A percentile compares a stretch with the other conserved stretches of the same genome.
Evolutionary conservation across 2,113 vertebrate species (phyloP).

Genomic region (Prochilodus magdalenae): DNA sequence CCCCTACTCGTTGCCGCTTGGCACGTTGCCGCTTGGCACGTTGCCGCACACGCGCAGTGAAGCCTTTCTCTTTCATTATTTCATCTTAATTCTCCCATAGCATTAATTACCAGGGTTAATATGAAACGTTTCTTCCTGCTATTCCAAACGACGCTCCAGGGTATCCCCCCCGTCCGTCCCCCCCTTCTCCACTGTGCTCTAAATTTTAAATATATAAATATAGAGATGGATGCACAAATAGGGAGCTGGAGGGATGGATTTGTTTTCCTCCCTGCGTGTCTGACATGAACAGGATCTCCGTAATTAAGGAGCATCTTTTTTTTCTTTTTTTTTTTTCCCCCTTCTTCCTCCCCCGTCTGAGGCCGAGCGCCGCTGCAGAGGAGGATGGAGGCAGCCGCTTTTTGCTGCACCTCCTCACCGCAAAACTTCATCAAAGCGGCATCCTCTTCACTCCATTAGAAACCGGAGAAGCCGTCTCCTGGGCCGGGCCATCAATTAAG

Average conservation of each 20-base stretch:
- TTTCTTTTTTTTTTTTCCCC: neutral
- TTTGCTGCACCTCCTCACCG: slow-evolving; percentile 14
- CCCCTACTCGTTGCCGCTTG: neutral
- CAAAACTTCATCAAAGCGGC: slow-evolving; percentile 55
- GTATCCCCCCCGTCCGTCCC: neutral
- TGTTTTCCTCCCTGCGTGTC: slow-evolving; percentile 44
- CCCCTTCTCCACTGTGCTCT: slow-evolving; percentile 10
- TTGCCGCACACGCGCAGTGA: slow-evolving; percentile 13
- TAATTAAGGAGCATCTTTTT: slow-evolving; percentile 54
- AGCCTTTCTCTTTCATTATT: slow-evolving; percentile 16
- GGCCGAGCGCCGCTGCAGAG: slow-evolving; percentile 3
- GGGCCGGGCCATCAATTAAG: slow-evolving; percentile 59
- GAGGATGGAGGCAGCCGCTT: slow-evolving; percentile 27
- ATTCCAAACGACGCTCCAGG: slow-evolving; percentile 20
- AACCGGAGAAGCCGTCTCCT: slow-evolving; percentile 45
- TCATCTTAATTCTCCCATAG: slow-evolving; percentile 16
- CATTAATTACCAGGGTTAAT: slow-evolving; percentile 54
- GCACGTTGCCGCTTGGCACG: slow-evolving; percentile 18
- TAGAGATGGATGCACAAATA: slow-evolving; percentile 33
- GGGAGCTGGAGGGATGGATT: slow-evolving; percentile 52
- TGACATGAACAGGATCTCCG: slow-evolving; percentile 45
- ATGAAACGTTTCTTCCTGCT: slow-evolving; percentile 37
- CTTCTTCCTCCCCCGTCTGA: slow-evolving; percentile 11
- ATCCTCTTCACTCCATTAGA: slow-evolving; percentile 56
- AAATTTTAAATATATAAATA: slow-evolving; percentile 42